Conservation (phyloP, 2,797 vertebrate species). For the Siniperca undulata region DNA sequence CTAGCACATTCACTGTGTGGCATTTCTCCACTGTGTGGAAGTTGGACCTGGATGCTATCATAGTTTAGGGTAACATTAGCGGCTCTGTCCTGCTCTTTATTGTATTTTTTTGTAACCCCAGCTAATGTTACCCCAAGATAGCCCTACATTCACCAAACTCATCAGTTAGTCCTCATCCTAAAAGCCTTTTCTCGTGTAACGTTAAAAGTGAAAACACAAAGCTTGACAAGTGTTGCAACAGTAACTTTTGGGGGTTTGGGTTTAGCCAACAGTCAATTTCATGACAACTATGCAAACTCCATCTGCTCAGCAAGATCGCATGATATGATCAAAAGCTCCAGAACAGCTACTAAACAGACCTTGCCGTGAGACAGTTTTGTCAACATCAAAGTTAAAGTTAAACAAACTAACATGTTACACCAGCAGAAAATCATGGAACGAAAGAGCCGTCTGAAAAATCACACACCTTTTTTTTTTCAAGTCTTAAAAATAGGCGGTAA, state of each 20-base stretch:
- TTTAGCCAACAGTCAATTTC: background rate
- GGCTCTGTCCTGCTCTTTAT: too few relatives aligned
- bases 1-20: too few relatives aligned
- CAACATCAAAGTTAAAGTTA: slow-evolving; percentile 16
- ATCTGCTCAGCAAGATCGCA: background rate
- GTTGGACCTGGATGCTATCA: too few relatives aligned
- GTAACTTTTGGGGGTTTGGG: background rate
- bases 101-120: too few relatives aligned
- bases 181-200: too few relatives aligned
- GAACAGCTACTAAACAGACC: background rate
- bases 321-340: slow-evolving; percentile 1
- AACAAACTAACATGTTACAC: slow-evolving; percentile 35
- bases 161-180: too few relatives aligned
- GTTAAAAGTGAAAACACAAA: background rate
- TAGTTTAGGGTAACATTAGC: too few relatives aligned
- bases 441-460: slow-evolving; percentile 76
- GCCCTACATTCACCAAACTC: too few relatives aligned
- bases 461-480: slow-evolving; percentile 63
- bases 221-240: background rate
- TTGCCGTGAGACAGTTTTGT: slow-evolving; percentile 5
- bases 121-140: too few relatives aligned
- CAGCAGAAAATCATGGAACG: slow-evolving; percentile 20
- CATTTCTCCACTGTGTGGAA: too few relatives aligned
- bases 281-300: background rate
- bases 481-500: slow-evolving; percentile 89